Evolutionary conservation across 2,113 vertebrate genomes (phyloP), one percentile per base, ranked within the genome.

Genomic region (Ploceus nigricollis): DNA sequence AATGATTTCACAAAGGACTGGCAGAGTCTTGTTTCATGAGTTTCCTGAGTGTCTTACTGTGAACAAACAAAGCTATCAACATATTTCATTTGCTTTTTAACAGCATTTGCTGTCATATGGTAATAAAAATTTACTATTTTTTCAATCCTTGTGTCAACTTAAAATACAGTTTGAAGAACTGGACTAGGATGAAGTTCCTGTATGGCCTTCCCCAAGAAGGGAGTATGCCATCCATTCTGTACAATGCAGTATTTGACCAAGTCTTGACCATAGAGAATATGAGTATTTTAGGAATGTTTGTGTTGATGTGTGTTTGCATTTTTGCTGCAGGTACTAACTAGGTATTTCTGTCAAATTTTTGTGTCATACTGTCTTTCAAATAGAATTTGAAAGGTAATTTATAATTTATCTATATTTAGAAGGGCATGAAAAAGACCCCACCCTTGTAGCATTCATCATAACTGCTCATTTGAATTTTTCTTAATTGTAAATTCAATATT

Each of bases 361-460:
- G 11, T 61, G 56, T 71, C 21, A 31, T 42, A 23, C 8, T n/a
- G 14, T 63, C 24, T 75, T 84, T 22, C 48, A 66, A 70, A 87
- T 13, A 57, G 25, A 76, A 77, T 70, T 70, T 57, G 25, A 31
- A 54, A 68, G 7, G 6, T 30, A 15, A 54, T 72, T 69, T 61
- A 17, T 35, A 58, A 84, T 78, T 93, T 56, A 11, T 15, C 25
- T 63, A 2, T 79, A 31, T 71, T 72, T 76, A 64, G 24, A 79
- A 72, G 10, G 10, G 15, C 15, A 27, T 54, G 11, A 7, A 9
- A n/a, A 37, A n/a, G 2, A 5, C 1, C 18, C 6, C 21, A 40
- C 14, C 2, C 4, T 35, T 88, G 4, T 12, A 40, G 5, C 23
- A n/a, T 77, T 57, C 22, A 61, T 60, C 22, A 70, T 42, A 44